Evolutionary conservation across 2,113 vertebrate species (phyloP).

Genomic region (Siphamia tubifer): DNA sequence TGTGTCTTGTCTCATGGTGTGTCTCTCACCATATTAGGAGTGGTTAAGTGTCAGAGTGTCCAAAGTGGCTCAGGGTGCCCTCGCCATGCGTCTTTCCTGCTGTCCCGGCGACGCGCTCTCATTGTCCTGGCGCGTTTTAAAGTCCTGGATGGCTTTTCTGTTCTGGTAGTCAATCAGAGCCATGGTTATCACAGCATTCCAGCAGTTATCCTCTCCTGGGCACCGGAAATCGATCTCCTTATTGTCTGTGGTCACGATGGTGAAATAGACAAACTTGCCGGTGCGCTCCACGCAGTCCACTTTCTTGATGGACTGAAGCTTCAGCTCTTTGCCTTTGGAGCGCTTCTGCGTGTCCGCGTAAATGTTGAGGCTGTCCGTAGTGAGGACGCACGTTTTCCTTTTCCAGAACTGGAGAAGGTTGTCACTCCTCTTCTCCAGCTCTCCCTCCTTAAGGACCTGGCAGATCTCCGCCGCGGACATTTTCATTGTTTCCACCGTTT

Average conservation of each 20-base stretch:
- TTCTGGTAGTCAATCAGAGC: slow-evolving; percentile 97
- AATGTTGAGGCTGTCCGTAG: slow-evolving; percentile 89
- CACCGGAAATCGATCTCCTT: slow-evolving; percentile 98
- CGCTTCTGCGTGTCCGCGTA: slow-evolving; percentile 88
- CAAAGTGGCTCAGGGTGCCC: slow-evolving; percentile 77
- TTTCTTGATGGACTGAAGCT: slow-evolving; percentile 90
- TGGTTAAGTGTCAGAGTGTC: neutral
- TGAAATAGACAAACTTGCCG: slow-evolving; percentile 96
- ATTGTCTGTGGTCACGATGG: slow-evolving; percentile 93
- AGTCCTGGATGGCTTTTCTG: slow-evolving; percentile 90
- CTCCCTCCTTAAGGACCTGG: slow-evolving; percentile 88
- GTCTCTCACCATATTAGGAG: slow-evolving; percentile 75
- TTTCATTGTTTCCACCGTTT: slow-evolving; percentile 76
- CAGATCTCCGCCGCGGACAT: slow-evolving; percentile 79
- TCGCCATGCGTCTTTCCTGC: slow-evolving; percentile 81
- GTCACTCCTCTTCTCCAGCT: slow-evolving; percentile 95
- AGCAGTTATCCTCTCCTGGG: slow-evolving; percentile 87
- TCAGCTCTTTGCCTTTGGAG: slow-evolving; percentile 87
- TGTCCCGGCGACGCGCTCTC: slow-evolving; percentile 79
- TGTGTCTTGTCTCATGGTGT: neutral
- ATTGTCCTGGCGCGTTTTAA: slow-evolving; percentile 86
- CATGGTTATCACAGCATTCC: slow-evolving; percentile 96
- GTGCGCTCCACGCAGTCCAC: slow-evolving; percentile 97
- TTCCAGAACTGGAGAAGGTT: slow-evolving; percentile 95
- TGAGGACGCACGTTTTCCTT: slow-evolving; percentile 93